These are phyloP conservation scores for Lamproptera curius DNA, from an alignment of 2,888 invertebrate genomes.

Conservation along the genomic window DNA sequence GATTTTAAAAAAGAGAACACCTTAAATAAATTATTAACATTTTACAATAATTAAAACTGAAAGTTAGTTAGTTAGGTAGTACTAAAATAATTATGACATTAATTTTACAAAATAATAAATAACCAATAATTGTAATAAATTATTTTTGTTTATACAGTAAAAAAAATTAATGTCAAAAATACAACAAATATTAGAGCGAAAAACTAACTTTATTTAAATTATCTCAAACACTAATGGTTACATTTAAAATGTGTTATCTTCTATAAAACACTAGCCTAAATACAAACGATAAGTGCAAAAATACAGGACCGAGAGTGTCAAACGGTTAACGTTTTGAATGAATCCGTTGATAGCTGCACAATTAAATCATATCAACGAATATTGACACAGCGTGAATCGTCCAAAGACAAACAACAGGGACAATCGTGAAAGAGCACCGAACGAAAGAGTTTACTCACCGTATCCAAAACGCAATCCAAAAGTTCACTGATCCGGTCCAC, in stretches of 20 bases:
- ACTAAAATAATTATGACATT: no score
- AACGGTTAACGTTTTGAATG: not conserved
- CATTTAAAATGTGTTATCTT: conserved; percentile 18
- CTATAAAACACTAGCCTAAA: conserved; percentile 19
- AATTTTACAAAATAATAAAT: no score
- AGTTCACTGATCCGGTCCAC: conserved; percentile 59
- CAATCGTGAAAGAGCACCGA: conserved; percentile 1
- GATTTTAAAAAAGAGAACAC: no score
- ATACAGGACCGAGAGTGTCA: not conserved
- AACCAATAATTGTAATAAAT: no score
- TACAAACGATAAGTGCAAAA: conserved; percentile 18
- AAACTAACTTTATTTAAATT: conserved; percentile 7
- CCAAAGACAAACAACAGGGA: not conserved
- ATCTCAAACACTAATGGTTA: conserved; percentile 1
- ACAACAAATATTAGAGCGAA: conserved; percentile 1
- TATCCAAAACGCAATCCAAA: conserved; percentile 74
- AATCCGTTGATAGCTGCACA: conserved; percentile 3
- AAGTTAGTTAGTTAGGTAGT: no score
- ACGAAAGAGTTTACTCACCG: conserved; percentile 44
- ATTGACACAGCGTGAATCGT: not conserved
- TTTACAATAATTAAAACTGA: no score
- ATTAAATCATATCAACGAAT: not conserved
- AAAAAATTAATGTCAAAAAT: no score
- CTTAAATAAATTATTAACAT: no score
- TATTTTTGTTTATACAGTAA: no score